These are phyloP conservation scores for Ceyx melanurus DNA, from an alignment of 2,113 vertebrate genomes.

Conservation along the genomic window DNA sequence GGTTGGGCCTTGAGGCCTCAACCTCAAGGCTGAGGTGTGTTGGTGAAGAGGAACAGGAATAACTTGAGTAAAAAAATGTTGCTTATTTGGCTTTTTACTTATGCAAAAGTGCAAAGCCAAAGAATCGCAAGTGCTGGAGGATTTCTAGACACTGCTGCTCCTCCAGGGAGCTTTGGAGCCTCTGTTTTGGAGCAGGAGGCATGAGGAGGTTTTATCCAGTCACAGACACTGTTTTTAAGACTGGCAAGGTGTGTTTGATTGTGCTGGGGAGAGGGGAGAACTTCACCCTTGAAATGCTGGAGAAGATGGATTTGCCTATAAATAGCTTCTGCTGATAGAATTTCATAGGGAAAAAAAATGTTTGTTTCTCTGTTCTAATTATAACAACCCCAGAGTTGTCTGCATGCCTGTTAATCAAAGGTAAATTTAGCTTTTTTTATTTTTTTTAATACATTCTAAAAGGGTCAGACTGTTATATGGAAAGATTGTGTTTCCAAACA, in stretches of 20 bases:
- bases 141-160: neutral
- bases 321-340: neutral
- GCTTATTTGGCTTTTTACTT: neutral
- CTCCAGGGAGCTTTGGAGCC: neutral
- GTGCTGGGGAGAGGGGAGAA: neutral
- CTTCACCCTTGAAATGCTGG: neutral
- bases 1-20: neutral
- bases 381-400: neutral
- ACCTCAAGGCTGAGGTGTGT: neutral
- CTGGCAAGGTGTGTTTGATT: neutral
- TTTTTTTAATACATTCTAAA: neutral
- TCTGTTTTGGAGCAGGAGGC: neutral
- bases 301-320: neutral
- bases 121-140: neutral
- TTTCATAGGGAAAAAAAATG: neutral
- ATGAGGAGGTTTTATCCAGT: neutral
- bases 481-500: neutral
- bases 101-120: neutral
- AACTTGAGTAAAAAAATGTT: neutral
- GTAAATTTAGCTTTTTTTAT: neutral
- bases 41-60: neutral
- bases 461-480: neutral
- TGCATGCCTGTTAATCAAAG: neutral
- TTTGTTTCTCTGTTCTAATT: neutral
- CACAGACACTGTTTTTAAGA: neutral